These are phyloP conservation scores for Desmodus rotundus DNA, from an alignment of 2,113 vertebrate genomes.

Conservation along the genomic window DNA sequence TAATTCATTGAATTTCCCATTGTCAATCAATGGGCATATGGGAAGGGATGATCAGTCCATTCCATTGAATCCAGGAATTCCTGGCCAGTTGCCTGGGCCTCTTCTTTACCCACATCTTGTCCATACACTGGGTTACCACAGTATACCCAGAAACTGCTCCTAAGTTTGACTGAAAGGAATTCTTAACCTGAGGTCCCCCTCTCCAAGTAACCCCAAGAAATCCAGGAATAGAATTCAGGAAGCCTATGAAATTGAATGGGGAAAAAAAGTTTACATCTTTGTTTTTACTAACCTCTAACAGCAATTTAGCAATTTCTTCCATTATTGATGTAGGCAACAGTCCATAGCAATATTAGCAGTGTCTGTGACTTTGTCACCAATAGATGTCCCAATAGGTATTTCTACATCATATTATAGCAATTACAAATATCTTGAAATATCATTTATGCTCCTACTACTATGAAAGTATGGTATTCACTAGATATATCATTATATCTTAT, in stretches of 20 bases:
- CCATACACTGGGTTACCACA: not conserved
- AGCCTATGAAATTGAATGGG: not conserved
- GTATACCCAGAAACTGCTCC: not conserved
- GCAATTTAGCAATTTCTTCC: not conserved
- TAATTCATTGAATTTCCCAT: conserved; percentile 9
- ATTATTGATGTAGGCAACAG: not conserved
- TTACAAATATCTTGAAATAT: not conserved
- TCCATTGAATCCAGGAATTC: not conserved
- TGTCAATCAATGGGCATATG: not conserved
- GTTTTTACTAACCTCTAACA: not conserved
- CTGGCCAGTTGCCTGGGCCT: not conserved
- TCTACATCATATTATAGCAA: not conserved
- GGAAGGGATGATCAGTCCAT: not conserved
- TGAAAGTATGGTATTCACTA: too few relatives aligned
- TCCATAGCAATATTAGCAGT: not conserved
- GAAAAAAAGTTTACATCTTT: not conserved
- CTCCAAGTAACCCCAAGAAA: not conserved
- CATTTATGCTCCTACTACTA: too few relatives aligned
- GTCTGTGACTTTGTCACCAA: not conserved
- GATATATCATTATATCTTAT: too few relatives aligned
- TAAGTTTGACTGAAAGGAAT: not conserved
- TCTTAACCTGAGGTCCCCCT: not conserved
- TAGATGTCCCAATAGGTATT: not conserved
- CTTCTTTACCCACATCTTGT: not conserved
- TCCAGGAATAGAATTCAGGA: not conserved